These are phyloP conservation scores for Pachyseris speciosa DNA, from an alignment of 64 coral and sea anemone genomes.

Conservation along the genomic window DNA sequence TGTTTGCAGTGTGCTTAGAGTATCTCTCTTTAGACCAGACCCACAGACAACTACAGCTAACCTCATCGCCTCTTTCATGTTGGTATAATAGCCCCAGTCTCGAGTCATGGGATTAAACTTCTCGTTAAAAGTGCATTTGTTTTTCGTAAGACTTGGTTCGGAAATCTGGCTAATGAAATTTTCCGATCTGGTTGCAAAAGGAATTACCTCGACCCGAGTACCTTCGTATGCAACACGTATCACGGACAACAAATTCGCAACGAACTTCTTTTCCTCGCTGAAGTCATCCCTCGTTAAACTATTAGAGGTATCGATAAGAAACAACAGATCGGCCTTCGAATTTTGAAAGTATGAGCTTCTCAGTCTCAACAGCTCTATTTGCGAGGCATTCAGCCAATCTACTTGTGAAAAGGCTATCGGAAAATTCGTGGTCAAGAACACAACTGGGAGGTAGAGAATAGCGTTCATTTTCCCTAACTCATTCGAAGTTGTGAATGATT, in stretches of 20 bases:
- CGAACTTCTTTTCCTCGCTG: conserved; percentile 71
- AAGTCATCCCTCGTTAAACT: conserved; percentile 61
- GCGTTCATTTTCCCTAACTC: background rate
- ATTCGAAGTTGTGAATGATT: too few species aligned
- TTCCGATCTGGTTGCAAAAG: conserved; percentile 8
- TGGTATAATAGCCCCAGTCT: conserved; percentile 23
- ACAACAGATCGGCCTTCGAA: conserved; percentile 75
- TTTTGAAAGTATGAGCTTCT: conserved; percentile 48
- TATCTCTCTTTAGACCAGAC: conserved; percentile 42
- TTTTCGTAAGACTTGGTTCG: background rate
- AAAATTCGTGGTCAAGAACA: background rate
- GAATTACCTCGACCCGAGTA: conserved; percentile 82
- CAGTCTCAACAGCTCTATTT: conserved; percentile 43
- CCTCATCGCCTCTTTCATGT: conserved; percentile 75
- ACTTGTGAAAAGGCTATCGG: background rate
- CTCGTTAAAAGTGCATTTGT: conserved; percentile 85
- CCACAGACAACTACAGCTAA: conserved; percentile 35
- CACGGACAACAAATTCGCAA: conserved; percentile 75
- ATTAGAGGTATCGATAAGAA: conserved; percentile 80
- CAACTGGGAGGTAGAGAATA: background rate
- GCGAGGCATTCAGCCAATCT: conserved; percentile 69
- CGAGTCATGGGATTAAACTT: conserved; percentile 21
- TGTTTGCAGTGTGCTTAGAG: conserved; percentile 35
- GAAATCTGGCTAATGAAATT: conserved; percentile 78
- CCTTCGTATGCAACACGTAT: conserved; percentile 69